These are phyloP conservation scores for Lithophane leautieri DNA, from an alignment of 2,888 invertebrate genomes.

Conservation along the genomic window DNA sequence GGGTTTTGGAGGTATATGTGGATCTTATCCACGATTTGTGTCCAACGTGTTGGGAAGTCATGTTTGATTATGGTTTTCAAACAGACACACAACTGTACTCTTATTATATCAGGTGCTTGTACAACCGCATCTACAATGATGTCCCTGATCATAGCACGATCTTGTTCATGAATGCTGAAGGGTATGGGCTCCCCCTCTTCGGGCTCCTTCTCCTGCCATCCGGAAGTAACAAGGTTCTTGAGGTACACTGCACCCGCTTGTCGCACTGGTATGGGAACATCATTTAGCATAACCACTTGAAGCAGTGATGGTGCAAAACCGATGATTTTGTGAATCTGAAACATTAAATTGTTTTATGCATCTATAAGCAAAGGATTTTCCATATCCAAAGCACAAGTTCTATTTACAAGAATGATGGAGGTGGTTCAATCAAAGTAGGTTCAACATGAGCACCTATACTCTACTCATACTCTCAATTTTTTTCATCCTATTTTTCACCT, in stretches of 20 bases:
- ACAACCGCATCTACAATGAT: conserved; percentile 98
- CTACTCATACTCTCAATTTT: no score
- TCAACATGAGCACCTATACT: background rate
- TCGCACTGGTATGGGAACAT: conserved; percentile 96
- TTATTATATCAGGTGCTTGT: conserved; percentile 97
- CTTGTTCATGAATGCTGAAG: conserved; percentile 98
- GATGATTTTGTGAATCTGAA: conserved; percentile 93
- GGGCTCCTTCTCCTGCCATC: conserved; percentile 96
- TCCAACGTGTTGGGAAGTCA: conserved; percentile 99
- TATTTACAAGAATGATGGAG: background rate
- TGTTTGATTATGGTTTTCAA: conserved; percentile 97
- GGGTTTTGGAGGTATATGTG: conserved; percentile 97
- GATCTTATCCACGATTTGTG: conserved; percentile 98
- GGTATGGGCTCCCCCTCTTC: conserved; percentile 93
- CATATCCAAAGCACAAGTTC: background rate
- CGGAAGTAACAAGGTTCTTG: conserved; percentile 97
- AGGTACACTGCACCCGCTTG: conserved; percentile 99
- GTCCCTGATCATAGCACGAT: conserved; percentile 97
- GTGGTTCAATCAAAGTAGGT: background rate
- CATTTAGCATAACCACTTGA: conserved; percentile 97
- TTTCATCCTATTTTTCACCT: background rate
- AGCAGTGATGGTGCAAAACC: conserved; percentile 98
- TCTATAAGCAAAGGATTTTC: background rate
- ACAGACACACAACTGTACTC: conserved; percentile 97
- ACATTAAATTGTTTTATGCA: conserved; percentile 44